These are phyloP conservation scores for Lagorchestes hirsutus DNA, from an alignment of 2,797 vertebrate genomes.

Conservation along the genomic window DNA sequence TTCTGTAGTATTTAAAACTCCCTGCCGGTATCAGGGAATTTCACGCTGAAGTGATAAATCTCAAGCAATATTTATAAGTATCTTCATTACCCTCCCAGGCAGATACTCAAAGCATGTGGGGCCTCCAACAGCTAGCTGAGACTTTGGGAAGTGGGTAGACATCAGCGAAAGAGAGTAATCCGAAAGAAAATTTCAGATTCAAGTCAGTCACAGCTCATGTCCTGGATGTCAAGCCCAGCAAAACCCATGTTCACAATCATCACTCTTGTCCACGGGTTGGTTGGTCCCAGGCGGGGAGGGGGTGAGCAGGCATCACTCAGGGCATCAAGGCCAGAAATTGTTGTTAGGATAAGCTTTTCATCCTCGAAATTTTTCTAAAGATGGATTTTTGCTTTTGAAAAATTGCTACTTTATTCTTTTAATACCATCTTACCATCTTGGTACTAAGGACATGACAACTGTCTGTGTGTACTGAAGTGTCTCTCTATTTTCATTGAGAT, in stretches of 20 bases:
- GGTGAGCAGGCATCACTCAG: too few relatives aligned
- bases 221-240: slow-evolving; percentile 20
- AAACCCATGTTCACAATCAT: not conserved
- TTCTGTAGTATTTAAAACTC: slow-evolving; percentile 82
- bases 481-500: slow-evolving; percentile 59
- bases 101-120: slow-evolving; percentile 59
- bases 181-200: slow-evolving; percentile 41
- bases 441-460: slow-evolving; percentile 43
- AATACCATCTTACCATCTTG: slow-evolving; percentile 64
- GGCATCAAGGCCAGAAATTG: accelerated
- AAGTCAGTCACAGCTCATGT: not conserved
- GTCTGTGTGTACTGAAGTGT: slow-evolving; percentile 66
- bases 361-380: accelerated
- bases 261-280: not conserved
- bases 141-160: slow-evolving; percentile 8
- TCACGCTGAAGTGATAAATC: slow-evolving; percentile 79
- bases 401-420: slow-evolving; percentile 56
- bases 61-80: slow-evolving; percentile 76
- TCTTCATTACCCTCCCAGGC: slow-evolving; percentile 75
- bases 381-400: slow-evolving; percentile 56
- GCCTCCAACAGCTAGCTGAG: slow-evolving; percentile 30
- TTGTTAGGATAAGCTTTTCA: slow-evolving; percentile 33
- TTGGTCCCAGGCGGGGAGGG: too few relatives aligned
- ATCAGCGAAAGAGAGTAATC: not conserved
- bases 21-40: slow-evolving; percentile 79